These are phyloP conservation scores for Argentina silus DNA, from an alignment of 2,797 vertebrate species.

Conservation along the genomic window DNA sequence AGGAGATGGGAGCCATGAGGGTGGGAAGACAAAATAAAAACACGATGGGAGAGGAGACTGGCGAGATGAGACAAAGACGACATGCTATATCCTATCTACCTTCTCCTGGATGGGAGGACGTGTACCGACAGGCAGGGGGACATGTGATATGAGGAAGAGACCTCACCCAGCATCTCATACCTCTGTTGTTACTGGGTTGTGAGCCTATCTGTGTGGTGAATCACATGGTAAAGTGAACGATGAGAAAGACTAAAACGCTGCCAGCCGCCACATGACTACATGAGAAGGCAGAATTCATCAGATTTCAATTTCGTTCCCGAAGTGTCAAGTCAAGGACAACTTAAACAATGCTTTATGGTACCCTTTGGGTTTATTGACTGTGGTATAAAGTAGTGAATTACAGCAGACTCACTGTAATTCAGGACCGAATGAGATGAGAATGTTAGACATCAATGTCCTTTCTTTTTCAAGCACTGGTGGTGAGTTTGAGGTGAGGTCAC, in stretches of 20 bases:
- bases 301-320: neutral
- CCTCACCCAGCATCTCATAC: neutral
- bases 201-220: neutral
- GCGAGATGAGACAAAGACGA: neutral
- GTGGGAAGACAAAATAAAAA: neutral
- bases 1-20: neutral
- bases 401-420: too few species aligned
- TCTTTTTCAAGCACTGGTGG: neutral
- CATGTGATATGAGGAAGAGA: neutral
- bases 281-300: neutral
- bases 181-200: neutral
- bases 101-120: neutral
- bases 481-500: too few species aligned
- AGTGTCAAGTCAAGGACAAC: neutral
- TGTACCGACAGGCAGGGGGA: neutral
- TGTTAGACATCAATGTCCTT: neutral
- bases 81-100: constrained; percentile 8
- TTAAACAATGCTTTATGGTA: constrained; percentile 1
- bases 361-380: neutral
- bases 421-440: neutral
- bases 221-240: neutral
- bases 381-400: neutral
- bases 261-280: neutral
- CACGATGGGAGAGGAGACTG: neutral
- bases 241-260: neutral